Conservation (phyloP, 1,140 invertebrate genomes). For the Drosophila auraria region DNA sequence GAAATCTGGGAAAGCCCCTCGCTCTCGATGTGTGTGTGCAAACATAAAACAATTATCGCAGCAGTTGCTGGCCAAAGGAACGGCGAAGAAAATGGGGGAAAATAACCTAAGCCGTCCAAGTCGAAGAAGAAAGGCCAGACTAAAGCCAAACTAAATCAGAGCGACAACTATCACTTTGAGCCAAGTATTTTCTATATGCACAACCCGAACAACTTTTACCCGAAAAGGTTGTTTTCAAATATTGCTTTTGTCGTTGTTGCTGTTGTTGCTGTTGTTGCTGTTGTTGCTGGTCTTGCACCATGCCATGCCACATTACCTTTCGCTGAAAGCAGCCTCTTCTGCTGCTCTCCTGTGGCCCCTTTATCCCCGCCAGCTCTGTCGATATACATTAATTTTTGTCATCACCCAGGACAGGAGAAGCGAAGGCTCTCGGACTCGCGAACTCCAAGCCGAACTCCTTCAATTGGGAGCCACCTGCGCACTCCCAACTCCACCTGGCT, state of each 20-base stretch:
- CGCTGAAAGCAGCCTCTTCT: conserved; percentile 34
- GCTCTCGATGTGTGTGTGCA: conserved; percentile 23
- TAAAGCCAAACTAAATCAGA: conserved; percentile 56
- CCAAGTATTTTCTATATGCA: conserved; percentile 58
- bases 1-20: conserved; percentile 45
- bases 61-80: conserved; percentile 14
- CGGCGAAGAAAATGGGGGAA: conserved; percentile 3
- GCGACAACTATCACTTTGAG: conserved; percentile 65
- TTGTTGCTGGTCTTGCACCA: conserved; percentile 12
- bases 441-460: conserved; percentile 12
- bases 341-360: conserved; percentile 3
- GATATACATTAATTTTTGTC: conserved; percentile 66
- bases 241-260: conserved; percentile 24
- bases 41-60: conserved; percentile 52
- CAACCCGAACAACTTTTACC: conserved; percentile 61
- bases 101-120: conserved; percentile 41
- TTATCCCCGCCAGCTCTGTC: conserved; percentile 5
- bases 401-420: conserved; percentile 43
- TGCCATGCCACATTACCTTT: conserved; percentile 54
- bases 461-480: conserved; percentile 53
- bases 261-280: neutral
- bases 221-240: conserved; percentile 66
- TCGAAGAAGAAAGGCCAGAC: conserved; percentile 41
- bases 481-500: conserved; percentile 32
- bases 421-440: conserved; percentile 19